phyloP scores from a whole-genome alignment of 2,113 vertebrate genomes.

The Cacatua alba region DNA sequence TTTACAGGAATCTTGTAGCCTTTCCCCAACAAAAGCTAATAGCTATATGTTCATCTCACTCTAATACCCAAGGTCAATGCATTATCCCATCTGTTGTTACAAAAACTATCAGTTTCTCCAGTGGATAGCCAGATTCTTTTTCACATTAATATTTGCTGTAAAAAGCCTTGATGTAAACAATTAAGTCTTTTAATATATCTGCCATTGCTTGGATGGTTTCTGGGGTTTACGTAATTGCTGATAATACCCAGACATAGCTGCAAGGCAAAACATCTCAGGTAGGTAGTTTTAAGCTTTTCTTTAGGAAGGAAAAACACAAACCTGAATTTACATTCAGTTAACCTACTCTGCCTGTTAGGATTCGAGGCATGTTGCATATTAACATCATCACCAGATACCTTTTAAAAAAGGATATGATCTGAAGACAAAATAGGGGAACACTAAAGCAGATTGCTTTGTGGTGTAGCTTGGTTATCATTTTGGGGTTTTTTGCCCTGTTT shows the following conservation, averaged over 20 bases:
- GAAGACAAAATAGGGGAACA: neutral
- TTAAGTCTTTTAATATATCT: neutral
- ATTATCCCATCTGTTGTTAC: neutral
- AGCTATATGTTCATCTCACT: neutral
- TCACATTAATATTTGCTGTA: neutral
- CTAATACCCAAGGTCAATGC: neutral
- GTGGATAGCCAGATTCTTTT: neutral
- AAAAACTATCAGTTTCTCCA: neutral
- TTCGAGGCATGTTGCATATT: neutral
- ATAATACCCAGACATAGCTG: neutral
- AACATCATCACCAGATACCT: neutral
- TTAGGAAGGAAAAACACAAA: neutral
- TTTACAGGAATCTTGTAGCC: neutral
- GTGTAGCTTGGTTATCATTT: neutral
- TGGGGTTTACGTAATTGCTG: neutral
- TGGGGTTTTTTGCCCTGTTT: rapidly evolving
- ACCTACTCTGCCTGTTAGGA: neutral
- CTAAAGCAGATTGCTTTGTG: neutral
- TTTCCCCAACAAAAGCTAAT: neutral
- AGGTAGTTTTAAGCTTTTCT: neutral
- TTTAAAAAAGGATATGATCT: neutral
- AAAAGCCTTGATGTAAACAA: neutral
- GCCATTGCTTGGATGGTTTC: neutral
- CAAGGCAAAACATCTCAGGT: neutral
- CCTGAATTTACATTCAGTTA: neutral